A percentile compares a stretch with the other conserved stretches of the same genome.
phyloP scores from a whole-genome alignment of 2,113 vertebrate genomes.

The Eulemur rufifrons region DNA sequence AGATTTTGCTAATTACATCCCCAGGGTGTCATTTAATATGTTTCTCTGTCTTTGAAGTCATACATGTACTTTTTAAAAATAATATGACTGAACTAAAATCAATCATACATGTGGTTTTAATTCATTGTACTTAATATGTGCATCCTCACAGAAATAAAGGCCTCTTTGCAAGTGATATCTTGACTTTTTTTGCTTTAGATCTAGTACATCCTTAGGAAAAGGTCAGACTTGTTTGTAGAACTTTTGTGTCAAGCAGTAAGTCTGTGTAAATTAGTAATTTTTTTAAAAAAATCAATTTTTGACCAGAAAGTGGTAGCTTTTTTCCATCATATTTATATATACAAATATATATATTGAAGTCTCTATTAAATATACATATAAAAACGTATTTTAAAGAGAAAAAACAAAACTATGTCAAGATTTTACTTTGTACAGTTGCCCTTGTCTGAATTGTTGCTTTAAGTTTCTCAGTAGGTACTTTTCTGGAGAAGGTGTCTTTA shows the following conservation, averaged over 20 bases:
- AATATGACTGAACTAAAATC: not conserved
- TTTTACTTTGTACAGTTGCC: not conserved
- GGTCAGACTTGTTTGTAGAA: not conserved
- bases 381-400: not conserved
- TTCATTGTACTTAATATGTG: not conserved
- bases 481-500: not conserved
- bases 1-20: not conserved
- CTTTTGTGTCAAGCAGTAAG: not conserved
- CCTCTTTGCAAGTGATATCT: not conserved
- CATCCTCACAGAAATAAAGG: not conserved
- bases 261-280: not conserved
- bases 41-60: conserved; percentile 13
- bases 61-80: not conserved
- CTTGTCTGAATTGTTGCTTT: not conserved
- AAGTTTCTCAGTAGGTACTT: not conserved
- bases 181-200: not conserved
- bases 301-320: not conserved
- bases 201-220: not conserved
- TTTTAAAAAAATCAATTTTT: not conserved
- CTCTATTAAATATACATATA: not conserved
- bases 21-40: not conserved
- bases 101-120: not conserved
- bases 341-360: not conserved
- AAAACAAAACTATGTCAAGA: not conserved
- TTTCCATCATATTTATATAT: not conserved